Evolutionary conservation across 2,888 invertebrate species (phyloP).

Genomic region (Pollenia angustigena): DNA sequence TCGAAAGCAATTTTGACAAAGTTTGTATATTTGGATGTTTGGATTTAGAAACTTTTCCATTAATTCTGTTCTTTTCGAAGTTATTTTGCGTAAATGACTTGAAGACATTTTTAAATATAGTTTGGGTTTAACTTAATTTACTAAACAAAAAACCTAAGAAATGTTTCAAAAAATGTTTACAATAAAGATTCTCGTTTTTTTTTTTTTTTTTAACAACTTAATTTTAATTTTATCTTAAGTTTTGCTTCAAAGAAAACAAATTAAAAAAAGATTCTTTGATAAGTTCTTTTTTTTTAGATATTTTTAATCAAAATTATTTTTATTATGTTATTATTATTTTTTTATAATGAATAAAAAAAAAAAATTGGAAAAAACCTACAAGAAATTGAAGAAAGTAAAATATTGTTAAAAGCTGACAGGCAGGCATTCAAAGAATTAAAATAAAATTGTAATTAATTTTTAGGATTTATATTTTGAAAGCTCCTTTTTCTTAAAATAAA

Average conservation of each 20-base stretch:
- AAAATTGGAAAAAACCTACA: background rate
- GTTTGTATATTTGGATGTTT: background rate
- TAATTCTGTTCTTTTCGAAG: background rate
- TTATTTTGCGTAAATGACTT: no score
- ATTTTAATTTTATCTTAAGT: constrained; percentile 23
- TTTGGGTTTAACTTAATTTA: constrained; percentile 33
- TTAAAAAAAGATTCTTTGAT: background rate
- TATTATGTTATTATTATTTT: background rate
- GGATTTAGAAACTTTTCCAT: background rate
- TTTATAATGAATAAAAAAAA: background rate
- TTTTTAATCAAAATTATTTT: constrained; percentile 11
- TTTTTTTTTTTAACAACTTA: constrained; percentile 6
- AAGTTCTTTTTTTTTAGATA: background rate
- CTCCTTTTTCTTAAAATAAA: constrained; percentile 35
- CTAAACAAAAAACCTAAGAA: constrained; percentile 37
- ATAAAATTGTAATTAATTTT: constrained; percentile 54
- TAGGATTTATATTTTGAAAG: constrained; percentile 47
- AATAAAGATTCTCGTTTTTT: constrained; percentile 9
- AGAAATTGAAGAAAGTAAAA: constrained; percentile 17
- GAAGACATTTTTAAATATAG: constrained; percentile 60
- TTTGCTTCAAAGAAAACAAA: constrained; percentile 4
- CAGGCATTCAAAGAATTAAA: constrained; percentile 3
- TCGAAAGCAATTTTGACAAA: no score
- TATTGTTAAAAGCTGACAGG: constrained; percentile 23
- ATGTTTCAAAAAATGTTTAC: constrained; percentile 15